These are phyloP conservation scores for Homarus americanus DNA, from an alignment of 1,140 invertebrate species.

Conservation along the genomic window DNA sequence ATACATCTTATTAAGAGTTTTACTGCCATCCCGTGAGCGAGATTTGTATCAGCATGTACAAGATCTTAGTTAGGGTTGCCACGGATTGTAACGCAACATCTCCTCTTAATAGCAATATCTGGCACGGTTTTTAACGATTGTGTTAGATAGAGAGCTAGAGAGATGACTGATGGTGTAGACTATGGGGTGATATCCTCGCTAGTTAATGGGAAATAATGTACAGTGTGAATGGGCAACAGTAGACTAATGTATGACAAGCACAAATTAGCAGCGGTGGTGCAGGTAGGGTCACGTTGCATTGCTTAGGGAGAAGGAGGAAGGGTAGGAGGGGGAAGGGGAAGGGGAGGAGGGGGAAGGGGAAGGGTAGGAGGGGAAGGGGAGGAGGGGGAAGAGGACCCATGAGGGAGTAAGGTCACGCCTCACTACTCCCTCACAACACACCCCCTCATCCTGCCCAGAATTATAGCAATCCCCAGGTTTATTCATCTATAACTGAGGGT, in stretches of 20 bases:
- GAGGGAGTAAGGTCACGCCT: neutral
- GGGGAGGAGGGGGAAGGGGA: neutral
- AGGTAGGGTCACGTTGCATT: neutral
- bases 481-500: constrained; percentile 2
- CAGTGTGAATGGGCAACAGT: neutral
- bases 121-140: neutral
- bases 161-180: neutral
- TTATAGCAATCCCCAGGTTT: constrained; percentile 18
- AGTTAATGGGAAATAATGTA: neutral
- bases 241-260: constrained; percentile 1
- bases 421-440: neutral
- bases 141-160: neutral
- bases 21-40: neutral
- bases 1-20: constrained; percentile 12
- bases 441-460: neutral
- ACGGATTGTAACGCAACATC: constrained; percentile 10
- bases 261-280: neutral
- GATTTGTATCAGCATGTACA: constrained; percentile 24
- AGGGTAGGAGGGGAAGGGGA: neutral
- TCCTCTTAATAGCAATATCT: neutral
- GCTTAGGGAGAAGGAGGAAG: neutral
- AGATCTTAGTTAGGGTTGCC: constrained; percentile 43
- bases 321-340: neutral
- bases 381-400: neutral
- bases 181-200: neutral